Percentiles rank a stretch among this genome's conserved stretches.
Evolutionary conservation across 2,888 invertebrate species (phyloP).

Genomic region (Melitaea athalia): DNA sequence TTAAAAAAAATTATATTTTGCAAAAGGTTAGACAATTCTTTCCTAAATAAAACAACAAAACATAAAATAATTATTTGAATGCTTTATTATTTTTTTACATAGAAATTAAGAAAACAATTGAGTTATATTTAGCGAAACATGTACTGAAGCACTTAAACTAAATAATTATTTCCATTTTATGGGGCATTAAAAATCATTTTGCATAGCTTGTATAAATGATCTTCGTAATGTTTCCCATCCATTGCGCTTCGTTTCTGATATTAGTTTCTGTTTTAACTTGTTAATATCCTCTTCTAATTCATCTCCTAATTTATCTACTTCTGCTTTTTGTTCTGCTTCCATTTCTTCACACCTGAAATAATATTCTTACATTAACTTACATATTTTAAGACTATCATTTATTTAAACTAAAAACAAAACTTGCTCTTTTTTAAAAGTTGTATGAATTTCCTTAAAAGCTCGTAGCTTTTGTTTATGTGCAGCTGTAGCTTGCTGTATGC

Average conservation of each 20-base stretch:
- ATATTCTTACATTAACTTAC: not conserved
- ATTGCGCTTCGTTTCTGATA: constrained; percentile 65
- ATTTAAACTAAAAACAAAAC: constrained; percentile 15
- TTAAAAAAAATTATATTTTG: too few species aligned
- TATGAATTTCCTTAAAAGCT: constrained; percentile 58
- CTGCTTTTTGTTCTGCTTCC: constrained; percentile 57
- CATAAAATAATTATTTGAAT: too few species aligned
- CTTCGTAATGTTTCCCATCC: constrained; percentile 64
- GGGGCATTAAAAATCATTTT: constrained; percentile 60
- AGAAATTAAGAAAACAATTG: not conserved
- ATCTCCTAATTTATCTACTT: constrained; percentile 60
- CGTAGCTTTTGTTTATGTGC: constrained; percentile 65
- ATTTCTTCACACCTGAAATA: constrained; percentile 61
- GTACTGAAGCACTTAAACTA: not conserved
- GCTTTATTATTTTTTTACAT: too few species aligned
- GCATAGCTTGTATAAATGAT: constrained; percentile 67
- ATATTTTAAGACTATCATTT: not conserved
- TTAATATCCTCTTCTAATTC: constrained; percentile 66
- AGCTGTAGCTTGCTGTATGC: constrained; percentile 62
- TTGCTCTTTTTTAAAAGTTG: constrained; percentile 64
- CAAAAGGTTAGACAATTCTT: too few species aligned
- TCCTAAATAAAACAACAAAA: too few species aligned
- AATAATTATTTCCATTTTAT: constrained; percentile 16
- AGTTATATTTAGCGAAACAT: not conserved
- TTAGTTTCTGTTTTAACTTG: constrained; percentile 63